These are phyloP conservation scores for Sebastes matsubarae DNA, from an alignment of 2,797 vertebrate genomes.

Conservation along the genomic window DNA sequence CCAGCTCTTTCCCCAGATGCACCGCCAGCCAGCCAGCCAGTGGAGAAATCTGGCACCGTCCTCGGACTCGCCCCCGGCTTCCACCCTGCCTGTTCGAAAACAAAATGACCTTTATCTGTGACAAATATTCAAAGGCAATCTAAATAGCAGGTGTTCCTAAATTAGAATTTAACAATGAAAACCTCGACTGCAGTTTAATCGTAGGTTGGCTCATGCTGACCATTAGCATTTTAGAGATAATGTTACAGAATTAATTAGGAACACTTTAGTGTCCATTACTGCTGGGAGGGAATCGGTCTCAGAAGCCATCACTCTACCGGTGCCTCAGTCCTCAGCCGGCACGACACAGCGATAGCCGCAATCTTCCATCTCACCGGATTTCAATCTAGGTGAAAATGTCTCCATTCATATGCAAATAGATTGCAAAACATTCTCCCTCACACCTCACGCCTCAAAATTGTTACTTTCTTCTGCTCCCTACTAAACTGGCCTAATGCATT, in stretches of 20 bases:
- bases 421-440: constrained; percentile 38
- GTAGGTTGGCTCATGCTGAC: constrained; percentile 13
- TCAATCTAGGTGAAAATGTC: constrained; percentile 46
- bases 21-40: constrained; percentile 3
- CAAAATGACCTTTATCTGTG: constrained; percentile 60
- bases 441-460: constrained; percentile 39
- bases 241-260: constrained; percentile 61
- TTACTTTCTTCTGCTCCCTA: constrained; percentile 33
- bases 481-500: constrained; percentile 50
- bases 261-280: constrained; percentile 42
- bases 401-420: constrained; percentile 72
- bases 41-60: constrained; percentile 19
- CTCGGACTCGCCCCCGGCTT: neutral
- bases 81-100: constrained; percentile 26
- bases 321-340: neutral
- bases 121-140: constrained; percentile 44
- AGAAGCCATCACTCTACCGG: constrained; percentile 1
- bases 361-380: constrained; percentile 41
- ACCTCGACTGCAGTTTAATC: constrained; percentile 20
- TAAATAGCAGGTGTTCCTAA: constrained; percentile 62
- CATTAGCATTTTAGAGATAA: constrained; percentile 64
- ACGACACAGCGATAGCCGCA: neutral
- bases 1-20: constrained; percentile 13
- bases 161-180: constrained; percentile 58
- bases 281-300: constrained; percentile 10